Evolutionary conservation across 2,888 invertebrate genomes (phyloP).

Genomic region (Cataglyphis livida): DNA sequence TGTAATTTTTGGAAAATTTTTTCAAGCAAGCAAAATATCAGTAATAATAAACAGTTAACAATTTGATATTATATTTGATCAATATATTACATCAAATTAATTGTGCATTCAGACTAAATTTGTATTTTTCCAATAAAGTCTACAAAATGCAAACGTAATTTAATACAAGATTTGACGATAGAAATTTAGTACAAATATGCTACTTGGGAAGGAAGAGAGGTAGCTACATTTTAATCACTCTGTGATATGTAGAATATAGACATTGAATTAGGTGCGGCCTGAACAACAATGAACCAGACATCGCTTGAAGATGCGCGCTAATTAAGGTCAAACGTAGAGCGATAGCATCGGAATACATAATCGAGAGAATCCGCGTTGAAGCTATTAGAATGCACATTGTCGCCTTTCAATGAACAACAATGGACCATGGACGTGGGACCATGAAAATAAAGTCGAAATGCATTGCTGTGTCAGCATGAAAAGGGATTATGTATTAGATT

Average conservation of each 20-base stretch:
- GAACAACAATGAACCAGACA: conserved; percentile 16
- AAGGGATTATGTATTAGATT: conserved; percentile 20
- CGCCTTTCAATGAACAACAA: conserved; percentile 50
- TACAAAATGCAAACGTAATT: background rate
- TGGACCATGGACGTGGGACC: conserved; percentile 40
- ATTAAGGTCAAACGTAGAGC: conserved; percentile 54
- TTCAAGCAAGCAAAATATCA: background rate
- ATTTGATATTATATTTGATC: background rate
- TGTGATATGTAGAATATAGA: background rate
- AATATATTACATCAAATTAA: background rate
- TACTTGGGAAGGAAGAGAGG: background rate
- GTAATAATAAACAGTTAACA: background rate
- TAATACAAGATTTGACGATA: background rate
- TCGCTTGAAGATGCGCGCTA: conserved; percentile 46
- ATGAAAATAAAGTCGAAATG: conserved; percentile 13
- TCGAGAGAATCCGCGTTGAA: conserved; percentile 44
- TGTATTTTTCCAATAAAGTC: background rate
- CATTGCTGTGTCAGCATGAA: background rate
- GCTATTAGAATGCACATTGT: conserved; percentile 54
- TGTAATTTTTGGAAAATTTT: background rate
- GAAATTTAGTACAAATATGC: background rate
- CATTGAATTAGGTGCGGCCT: background rate
- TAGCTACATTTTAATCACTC: background rate
- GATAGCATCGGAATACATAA: conserved; percentile 59
- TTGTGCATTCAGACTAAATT: background rate